Evolutionary conservation across 2,797 vertebrate genomes (phyloP), one percentile per base, ranked within the genome.

Genomic region (Enteromius thamalakanensis): DNA sequence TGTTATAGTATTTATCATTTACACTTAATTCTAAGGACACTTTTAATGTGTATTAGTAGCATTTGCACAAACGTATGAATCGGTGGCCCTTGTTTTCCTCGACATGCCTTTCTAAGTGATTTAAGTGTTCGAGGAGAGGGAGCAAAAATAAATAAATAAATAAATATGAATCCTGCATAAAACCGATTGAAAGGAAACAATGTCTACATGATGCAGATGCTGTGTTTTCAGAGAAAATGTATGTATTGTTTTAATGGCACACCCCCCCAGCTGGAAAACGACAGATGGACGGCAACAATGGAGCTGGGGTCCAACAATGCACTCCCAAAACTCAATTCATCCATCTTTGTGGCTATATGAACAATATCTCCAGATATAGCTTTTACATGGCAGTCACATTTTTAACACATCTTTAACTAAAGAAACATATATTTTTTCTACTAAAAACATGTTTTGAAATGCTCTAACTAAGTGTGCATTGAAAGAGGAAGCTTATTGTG

Each of bases 201-300:
- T 65, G 55, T 76, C 9, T 53, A n/a, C 9, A n/a, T 58, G n/a
- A 70, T 10, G 26, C 58, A 53, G 3, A 71, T 71, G 37, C 47
- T 17, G 12, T 37, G 60, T 75, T 45, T 83, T 60, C 15, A 7
- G 7, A 32, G 15, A 53, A 78, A 79, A 29, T 51, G 9, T 55
- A 40, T 62, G 23, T 34, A 71, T 83, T 62, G 67, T 83, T 78
- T 67, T n/a, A 64, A 70, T 49, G 40, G 23, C 47, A 71, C 78
- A 74, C 65, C 76, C 72, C 76, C 77, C 53, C 69, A 76, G 42
- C 76, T 49, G 11, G 14, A 70, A 7, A 34, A 60, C 65, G 55
- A 79, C 82, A 83, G 82, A 83, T 83, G 82, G 65, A 71, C 15
- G 5, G 9, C 32, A 70, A 71, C 76, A 83, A 79, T 79, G 67